Evolutionary conservation across 2,797 vertebrate species (phyloP), one percentile per base, ranked within the genome.

Genomic region (Enteromius viviparus): DNA sequence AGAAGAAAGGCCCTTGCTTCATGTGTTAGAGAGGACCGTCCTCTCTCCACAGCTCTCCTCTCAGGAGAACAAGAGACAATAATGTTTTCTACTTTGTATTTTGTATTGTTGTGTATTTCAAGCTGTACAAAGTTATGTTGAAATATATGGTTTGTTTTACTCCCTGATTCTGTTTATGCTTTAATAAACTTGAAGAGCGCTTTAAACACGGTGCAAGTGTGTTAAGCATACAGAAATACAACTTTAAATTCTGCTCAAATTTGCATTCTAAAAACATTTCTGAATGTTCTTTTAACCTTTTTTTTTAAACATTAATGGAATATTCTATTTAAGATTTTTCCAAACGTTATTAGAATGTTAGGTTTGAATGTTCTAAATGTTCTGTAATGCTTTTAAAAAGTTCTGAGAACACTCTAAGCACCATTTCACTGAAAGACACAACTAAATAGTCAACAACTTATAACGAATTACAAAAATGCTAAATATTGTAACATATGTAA

Each of bases 41-140:
- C 72, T 70, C 64, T 79, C 66, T 70, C 69, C 42, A 15, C 58
- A 62, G 45, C 76, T 83, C 51, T 84, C 70, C 76, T 76, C 81
- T 77, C 42, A 76, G 78, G 78, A 81, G 64, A 72, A 75, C 70
- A 76, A 87, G 81, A 81, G 64, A 79, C 51, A 87, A 76, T 84
- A 77, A 64, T 14, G 75, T 85, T 88, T 87, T 88, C 71, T 87
- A 85, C 79, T 86, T 82, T 81, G 70, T 86, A 81, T 84, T 87
- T 88, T 88, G 84, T 87, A 84, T 82, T 47, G 84, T 74, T 84
- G 84, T 87, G 86, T 84, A 77, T 80, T 85, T 82, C 47, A 64
- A 84, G 85, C 81, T 81, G 83, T 86, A 85, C 64, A 86, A 34
- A 78, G 19, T 85, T 76, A 26, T 66, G 81, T 79, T 87, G 4